Evolutionary conservation across 2,888 invertebrate genomes (phyloP).

Genomic region (Unio pictorum): DNA sequence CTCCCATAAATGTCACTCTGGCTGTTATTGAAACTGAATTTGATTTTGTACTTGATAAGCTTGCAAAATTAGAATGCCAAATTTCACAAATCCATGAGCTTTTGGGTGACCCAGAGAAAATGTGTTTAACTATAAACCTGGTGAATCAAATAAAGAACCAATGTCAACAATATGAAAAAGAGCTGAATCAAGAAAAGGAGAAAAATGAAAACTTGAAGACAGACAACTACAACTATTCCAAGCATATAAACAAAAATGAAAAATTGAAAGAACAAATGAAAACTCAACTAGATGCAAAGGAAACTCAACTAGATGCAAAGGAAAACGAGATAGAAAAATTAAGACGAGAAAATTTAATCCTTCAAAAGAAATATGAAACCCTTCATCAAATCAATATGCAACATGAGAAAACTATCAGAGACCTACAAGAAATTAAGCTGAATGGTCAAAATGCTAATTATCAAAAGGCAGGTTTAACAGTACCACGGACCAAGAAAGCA

Average conservation of each 20-base stretch:
- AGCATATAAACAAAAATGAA: slow-evolving; percentile 46
- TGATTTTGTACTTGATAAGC: slow-evolving; percentile 1
- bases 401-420: slow-evolving; percentile 38
- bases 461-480: slow-evolving; percentile 10
- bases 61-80: slow-evolving; percentile 27
- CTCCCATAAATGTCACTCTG: neutral
- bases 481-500: neutral
- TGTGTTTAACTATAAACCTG: slow-evolving; percentile 27
- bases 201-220: slow-evolving; percentile 33
- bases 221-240: slow-evolving; percentile 48
- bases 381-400: slow-evolving; percentile 29
- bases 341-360: slow-evolving; percentile 30
- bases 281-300: slow-evolving; percentile 29
- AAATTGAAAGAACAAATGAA: slow-evolving; percentile 32
- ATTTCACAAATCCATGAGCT: slow-evolving; percentile 40
- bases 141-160: slow-evolving; percentile 29
- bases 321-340: slow-evolving; percentile 27
- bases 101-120: slow-evolving; percentile 39
- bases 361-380: slow-evolving; percentile 29
- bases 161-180: slow-evolving; percentile 26
- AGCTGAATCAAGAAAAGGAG: slow-evolving; percentile 36
- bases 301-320: slow-evolving; percentile 30
- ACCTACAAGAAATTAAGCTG: slow-evolving; percentile 18
- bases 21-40: slow-evolving; percentile 1
- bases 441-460: slow-evolving; percentile 28